Evolutionary conservation across 2,797 vertebrate species (phyloP), one percentile per base, ranked within the genome.

Genomic region (Carapus acus): DNA sequence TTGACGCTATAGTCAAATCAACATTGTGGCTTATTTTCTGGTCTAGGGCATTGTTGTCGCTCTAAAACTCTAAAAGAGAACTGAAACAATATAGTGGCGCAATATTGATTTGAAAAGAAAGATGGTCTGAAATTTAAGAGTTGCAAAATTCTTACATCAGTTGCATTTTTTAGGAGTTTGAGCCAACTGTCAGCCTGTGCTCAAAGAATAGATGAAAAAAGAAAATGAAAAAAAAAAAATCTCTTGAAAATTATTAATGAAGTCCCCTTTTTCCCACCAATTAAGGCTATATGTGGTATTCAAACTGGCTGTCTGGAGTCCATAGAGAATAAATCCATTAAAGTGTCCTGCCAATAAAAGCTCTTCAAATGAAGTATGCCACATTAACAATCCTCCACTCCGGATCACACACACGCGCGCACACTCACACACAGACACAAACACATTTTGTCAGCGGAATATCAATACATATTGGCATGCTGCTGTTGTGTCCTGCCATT

Each of bases 401-500:
- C 42, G 55, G 62, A 49, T 67, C 54, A 38, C 44, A 17, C 44
- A 50, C 4, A 27, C 9, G 63, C 54, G 38, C 44, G 17, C 44
- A 50, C 4, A 27, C 9, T 61, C 22, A 66, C 71, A 67, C 73
- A 78, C 59, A 61, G 23, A 37, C 50, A 60, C 50, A 68, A 66
- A 79, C 69, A 65, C 54, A 64, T 69, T 79, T 71, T 77, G 74
- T 83, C 74, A 81, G 71, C 68, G 75, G 58, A 78, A 79, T 78
- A 78, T 82, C 80, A 76, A 77, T 76, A 73, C 71, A 64, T 78
- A 79, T 77, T 83, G 82, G 80, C 76, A 73, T 67, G 73, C 71
- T 36, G 24, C 71, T 73, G 66, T 66, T 74, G 75, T 77, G 82
- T 83, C 79, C 78, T 71, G 69, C 74, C 64, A 70, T 79, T 65